Conservation (phyloP, 2,797 vertebrate species). For the Epinephelus malabaricus region DNA sequence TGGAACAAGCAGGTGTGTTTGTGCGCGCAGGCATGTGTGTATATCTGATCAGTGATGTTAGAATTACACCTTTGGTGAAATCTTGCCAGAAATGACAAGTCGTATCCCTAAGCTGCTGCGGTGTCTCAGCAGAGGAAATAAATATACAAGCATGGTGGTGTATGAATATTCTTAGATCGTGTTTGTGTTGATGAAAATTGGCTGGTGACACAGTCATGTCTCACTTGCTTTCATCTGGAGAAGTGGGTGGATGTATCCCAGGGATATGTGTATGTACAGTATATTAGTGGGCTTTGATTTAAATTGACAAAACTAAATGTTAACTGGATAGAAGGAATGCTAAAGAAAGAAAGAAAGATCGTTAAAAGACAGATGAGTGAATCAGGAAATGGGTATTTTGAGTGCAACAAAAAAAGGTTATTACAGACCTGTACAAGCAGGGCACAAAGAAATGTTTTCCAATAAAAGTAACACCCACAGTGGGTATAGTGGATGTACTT, state of each 20-base stretch:
- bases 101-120: conserved; percentile 25
- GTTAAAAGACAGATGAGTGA: conserved; percentile 1
- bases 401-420: neutral
- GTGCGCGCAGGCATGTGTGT: conserved; percentile 16
- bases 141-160: neutral
- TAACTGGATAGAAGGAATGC: neutral
- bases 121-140: conserved; percentile 29
- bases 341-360: neutral
- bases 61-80: conserved; percentile 46
- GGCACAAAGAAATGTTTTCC: neutral
- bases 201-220: conserved; percentile 36
- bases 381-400: neutral
- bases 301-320: conserved; percentile 21
- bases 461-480: neutral
- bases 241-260: conserved; percentile 36
- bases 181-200: conserved; percentile 41
- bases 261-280: conserved; percentile 36
- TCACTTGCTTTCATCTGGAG: conserved; percentile 43
- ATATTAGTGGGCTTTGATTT: conserved; percentile 20
- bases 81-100: conserved; percentile 46
- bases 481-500: neutral
- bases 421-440: neutral
- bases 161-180: conserved; percentile 38
- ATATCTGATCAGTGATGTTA: conserved; percentile 29
- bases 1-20: conserved; percentile 24